Evolutionary conservation across 1,140 invertebrate genomes (phyloP).

Genomic region (Drosophila ananassae): DNA sequence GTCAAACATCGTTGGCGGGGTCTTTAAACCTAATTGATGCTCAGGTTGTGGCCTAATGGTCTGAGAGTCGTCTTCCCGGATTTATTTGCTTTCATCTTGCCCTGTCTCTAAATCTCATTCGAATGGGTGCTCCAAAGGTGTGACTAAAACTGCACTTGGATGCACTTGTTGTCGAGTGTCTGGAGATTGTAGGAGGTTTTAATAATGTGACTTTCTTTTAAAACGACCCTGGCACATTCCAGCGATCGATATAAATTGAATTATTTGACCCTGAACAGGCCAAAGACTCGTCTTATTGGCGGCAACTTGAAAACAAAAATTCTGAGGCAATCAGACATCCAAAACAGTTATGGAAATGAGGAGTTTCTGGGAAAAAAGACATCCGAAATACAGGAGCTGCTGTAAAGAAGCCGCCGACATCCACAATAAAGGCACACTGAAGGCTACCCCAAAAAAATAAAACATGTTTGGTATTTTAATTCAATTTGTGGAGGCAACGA

Average conservation of each 20-base stretch:
- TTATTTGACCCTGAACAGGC: constrained; percentile 67
- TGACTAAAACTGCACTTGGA: constrained; percentile 37
- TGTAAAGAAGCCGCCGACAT: constrained; percentile 44
- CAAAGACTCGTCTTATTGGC: constrained; percentile 31
- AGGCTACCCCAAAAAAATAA: constrained; percentile 28
- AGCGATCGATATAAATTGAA: constrained; percentile 72
- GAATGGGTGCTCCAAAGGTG: constrained; percentile 52
- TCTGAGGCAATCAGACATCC: constrained; percentile 42
- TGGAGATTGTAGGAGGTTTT: constrained; percentile 57
- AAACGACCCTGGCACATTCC: constrained; percentile 1
- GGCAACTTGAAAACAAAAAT: constrained; percentile 49
- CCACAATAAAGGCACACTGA: background rate
- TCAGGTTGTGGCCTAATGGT: constrained; percentile 44
- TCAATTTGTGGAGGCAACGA: constrained; percentile 50
- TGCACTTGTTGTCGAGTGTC: constrained; percentile 42
- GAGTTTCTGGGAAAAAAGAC: constrained; percentile 5
- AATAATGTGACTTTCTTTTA: constrained; percentile 10
- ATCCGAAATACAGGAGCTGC: constrained; percentile 8
- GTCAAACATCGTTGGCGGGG: constrained; percentile 52
- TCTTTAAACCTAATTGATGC: constrained; percentile 80
- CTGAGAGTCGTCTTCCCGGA: constrained; percentile 18
- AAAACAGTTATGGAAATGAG: constrained; percentile 76
- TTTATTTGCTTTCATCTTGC: constrained; percentile 40
- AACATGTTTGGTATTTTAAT: constrained; percentile 71
- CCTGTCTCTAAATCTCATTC: constrained; percentile 1